Conservation (phyloP, 1,140 invertebrate genomes). For the Zaprionus ornatus region DNA sequence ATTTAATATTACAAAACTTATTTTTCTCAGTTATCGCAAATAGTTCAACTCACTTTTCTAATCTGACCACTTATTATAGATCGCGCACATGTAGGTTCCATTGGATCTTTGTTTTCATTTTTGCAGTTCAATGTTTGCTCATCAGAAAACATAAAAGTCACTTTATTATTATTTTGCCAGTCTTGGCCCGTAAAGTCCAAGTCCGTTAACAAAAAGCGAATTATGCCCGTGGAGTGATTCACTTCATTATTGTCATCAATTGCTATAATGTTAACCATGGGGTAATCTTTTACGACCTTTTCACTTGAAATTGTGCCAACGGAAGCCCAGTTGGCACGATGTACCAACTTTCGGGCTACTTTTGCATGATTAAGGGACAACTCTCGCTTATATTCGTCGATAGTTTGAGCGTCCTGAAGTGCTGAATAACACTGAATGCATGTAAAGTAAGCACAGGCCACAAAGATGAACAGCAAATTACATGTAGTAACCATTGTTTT, state of each 20-base stretch:
- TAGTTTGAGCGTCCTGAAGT: slow-evolving; percentile 50
- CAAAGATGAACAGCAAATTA: slow-evolving; percentile 28
- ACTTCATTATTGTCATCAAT: slow-evolving; percentile 88
- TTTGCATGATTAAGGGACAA: slow-evolving; percentile 69
- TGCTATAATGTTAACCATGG: slow-evolving; percentile 90
- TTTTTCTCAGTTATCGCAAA: background rate
- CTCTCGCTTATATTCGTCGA: slow-evolving; percentile 45
- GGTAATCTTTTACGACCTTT: slow-evolving; percentile 87
- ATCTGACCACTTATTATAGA: slow-evolving; percentile 89
- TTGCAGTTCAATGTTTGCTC: slow-evolving; percentile 89
- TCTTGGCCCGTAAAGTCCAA: slow-evolving; percentile 91
- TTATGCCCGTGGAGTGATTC: slow-evolving; percentile 88
- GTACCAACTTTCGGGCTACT: slow-evolving; percentile 84
- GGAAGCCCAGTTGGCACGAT: slow-evolving; percentile 88
- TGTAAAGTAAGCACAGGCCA: slow-evolving; percentile 24
- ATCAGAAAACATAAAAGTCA: slow-evolving; percentile 88
- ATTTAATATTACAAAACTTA: background rate
- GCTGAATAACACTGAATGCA: slow-evolving; percentile 55
- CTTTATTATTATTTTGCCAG: slow-evolving; percentile 86
- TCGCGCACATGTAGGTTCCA: slow-evolving; percentile 92
- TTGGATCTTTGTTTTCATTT: slow-evolving; percentile 88
- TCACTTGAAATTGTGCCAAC: slow-evolving; percentile 89
- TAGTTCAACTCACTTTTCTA: slow-evolving; percentile 85
- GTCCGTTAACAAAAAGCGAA: slow-evolving; percentile 91
- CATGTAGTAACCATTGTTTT: slow-evolving; percentile 30